phyloP scores from a whole-genome alignment of 2,888 invertebrate species.

The Calliphora vomitoria region DNA sequence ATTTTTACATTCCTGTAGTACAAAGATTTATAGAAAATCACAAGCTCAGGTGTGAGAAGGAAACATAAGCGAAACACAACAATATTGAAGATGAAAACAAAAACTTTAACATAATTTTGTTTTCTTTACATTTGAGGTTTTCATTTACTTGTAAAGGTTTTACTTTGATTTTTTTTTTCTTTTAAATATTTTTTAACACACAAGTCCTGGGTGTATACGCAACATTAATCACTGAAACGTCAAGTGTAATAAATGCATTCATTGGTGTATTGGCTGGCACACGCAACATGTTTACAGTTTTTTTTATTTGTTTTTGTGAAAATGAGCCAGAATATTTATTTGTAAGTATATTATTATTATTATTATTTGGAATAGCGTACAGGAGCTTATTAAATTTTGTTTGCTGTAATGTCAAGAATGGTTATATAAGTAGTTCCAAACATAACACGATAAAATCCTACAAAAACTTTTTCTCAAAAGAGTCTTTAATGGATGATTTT shows the following conservation, averaged over 20 bases:
- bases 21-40: not conserved
- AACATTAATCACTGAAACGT: conserved; percentile 51
- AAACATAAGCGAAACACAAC: no score
- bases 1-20: not conserved
- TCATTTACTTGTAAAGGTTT: conserved; percentile 14
- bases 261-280: not conserved
- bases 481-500: no score
- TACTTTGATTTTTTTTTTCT: not conserved
- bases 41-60: not conserved
- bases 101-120: not conserved
- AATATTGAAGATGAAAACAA: not conserved
- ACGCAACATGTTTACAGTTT: not conserved
- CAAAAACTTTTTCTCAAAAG: no score
- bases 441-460: no score
- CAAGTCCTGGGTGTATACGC: conserved; percentile 6
- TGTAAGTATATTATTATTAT: no score
- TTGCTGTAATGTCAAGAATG: no score
- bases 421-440: no score
- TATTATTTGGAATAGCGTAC: no score
- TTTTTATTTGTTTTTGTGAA: not conserved
- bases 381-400: no score
- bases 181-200: not conserved
- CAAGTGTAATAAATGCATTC: not conserved
- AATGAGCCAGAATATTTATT: no score
- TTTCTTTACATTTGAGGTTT: not conserved